phyloP scores from a whole-genome alignment of 2,797 vertebrate species.

The Propithecus deckenii region DNA sequence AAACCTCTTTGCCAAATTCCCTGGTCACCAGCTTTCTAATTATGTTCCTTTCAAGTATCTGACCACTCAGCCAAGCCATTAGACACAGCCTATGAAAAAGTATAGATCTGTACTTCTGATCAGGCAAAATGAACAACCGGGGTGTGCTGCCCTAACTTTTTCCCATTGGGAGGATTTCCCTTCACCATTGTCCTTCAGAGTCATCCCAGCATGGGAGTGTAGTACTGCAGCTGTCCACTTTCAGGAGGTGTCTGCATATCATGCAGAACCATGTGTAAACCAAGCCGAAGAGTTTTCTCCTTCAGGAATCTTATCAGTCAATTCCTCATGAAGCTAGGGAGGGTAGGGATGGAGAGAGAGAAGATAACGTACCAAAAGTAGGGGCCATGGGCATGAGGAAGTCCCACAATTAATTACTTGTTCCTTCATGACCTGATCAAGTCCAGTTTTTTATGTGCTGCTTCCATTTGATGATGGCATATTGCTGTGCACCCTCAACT shows the following conservation, averaged over 20 bases:
- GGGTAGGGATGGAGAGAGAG: not conserved
- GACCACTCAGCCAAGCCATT: not conserved
- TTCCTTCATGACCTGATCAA: not conserved
- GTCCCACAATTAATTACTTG: not conserved
- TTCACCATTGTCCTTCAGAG: not conserved
- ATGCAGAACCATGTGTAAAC: not conserved
- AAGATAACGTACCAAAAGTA: not conserved
- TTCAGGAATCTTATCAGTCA: not conserved
- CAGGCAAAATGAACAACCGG: not conserved
- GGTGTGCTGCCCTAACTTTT: not conserved
- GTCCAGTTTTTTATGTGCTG: not conserved
- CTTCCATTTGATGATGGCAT: not conserved
- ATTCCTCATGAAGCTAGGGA: not conserved
- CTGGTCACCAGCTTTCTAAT: not conserved
- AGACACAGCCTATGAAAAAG: not conserved
- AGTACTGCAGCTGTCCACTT: not conserved
- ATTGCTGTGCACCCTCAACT: not conserved
- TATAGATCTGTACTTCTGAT: not conserved
- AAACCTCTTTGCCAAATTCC: not conserved
- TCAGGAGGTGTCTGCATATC: not conserved
- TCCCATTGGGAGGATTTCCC: not conserved
- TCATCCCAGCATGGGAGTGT: not conserved
- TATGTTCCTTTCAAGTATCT: not conserved
- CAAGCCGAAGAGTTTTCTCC: not conserved
- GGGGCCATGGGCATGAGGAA: not conserved